Evolutionary conservation across 2,797 vertebrate genomes (phyloP).

Genomic region (Hydrolagus colliei): DNA sequence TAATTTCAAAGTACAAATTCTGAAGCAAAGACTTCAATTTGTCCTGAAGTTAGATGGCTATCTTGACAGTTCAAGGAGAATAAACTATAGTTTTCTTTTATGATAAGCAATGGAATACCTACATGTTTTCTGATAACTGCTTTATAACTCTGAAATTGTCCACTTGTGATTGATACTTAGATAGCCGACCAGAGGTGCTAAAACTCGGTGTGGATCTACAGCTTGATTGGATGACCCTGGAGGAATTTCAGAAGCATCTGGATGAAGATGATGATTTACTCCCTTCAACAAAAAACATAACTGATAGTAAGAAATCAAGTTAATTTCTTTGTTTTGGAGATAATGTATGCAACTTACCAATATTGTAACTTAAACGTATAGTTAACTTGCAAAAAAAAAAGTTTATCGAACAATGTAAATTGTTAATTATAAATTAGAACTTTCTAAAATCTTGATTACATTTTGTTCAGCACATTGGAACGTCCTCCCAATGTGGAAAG

Average conservation of each 20-base stretch:
- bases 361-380: no score
- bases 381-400: no score
- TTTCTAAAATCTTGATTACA: slow-evolving; percentile 10
- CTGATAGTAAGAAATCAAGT: slow-evolving; percentile 67
- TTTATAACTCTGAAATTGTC: not conserved
- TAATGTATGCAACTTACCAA: no score
- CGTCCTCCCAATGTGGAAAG: no score
- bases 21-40: no score
- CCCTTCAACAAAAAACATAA: slow-evolving; percentile 57
- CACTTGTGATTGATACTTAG: slow-evolving; percentile 39
- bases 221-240: slow-evolving; percentile 89
- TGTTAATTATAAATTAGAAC: not conserved
- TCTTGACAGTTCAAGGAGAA: no score
- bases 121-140: not conserved
- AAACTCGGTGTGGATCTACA: slow-evolving; percentile 90
- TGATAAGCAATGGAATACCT: no score
- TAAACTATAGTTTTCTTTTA: no score
- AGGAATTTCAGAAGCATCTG: slow-evolving; percentile 93
- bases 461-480: no score
- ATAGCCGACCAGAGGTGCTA: slow-evolving; percentile 64
- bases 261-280: slow-evolving; percentile 81
- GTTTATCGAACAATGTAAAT: no score
- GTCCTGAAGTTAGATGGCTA: no score
- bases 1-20: no score
- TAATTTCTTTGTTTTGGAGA: not conserved